These are phyloP conservation scores for Phoxinus phoxinus DNA, from an alignment of 2,113 vertebrate genomes.

Conservation along the genomic window DNA sequence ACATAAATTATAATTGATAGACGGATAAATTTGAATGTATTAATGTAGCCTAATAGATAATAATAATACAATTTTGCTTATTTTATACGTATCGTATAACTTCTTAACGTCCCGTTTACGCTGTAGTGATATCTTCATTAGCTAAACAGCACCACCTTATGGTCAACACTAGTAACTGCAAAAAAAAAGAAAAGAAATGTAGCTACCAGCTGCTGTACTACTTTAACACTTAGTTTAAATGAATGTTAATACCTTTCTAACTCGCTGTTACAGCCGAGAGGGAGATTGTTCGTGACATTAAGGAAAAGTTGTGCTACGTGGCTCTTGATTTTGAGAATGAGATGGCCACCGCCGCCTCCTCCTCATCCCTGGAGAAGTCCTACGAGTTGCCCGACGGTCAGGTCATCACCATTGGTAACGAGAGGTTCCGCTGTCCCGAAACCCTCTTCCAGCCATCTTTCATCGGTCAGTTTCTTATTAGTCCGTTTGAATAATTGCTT, in stretches of 20 bases:
- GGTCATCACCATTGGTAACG: slow-evolving; percentile 91
- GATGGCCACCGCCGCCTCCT: slow-evolving; percentile 90
- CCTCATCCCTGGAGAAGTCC: slow-evolving; percentile 90
- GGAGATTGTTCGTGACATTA: slow-evolving; percentile 92
- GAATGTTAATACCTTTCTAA: not conserved
- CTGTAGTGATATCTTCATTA: not conserved
- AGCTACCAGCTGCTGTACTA: not conserved
- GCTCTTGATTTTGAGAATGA: slow-evolving; percentile 92
- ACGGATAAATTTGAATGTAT: not conserved
- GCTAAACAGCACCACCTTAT: slow-evolving; percentile 10
- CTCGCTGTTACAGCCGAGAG: slow-evolving; percentile 79
- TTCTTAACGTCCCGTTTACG: not conserved
- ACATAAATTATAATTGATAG: not conserved
- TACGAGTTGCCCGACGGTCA: slow-evolving; percentile 90
- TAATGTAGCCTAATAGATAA: not conserved
- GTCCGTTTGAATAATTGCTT: not conserved
- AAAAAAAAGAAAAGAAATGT: not conserved
- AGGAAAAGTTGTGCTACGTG: slow-evolving; percentile 90
- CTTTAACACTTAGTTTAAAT: not conserved
- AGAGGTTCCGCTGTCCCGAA: slow-evolving; percentile 89
- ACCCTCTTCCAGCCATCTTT: slow-evolving; percentile 92
- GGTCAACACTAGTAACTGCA: not conserved
- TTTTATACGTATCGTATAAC: not conserved
- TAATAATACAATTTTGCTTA: not conserved
- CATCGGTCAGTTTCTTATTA: slow-evolving; percentile 75